Percentiles rank a stretch among this genome's conserved stretches.
These are phyloP conservation scores for Tamias sibiricus DNA, from an alignment of 2,113 vertebrate species.

Conservation along the genomic window DNA sequence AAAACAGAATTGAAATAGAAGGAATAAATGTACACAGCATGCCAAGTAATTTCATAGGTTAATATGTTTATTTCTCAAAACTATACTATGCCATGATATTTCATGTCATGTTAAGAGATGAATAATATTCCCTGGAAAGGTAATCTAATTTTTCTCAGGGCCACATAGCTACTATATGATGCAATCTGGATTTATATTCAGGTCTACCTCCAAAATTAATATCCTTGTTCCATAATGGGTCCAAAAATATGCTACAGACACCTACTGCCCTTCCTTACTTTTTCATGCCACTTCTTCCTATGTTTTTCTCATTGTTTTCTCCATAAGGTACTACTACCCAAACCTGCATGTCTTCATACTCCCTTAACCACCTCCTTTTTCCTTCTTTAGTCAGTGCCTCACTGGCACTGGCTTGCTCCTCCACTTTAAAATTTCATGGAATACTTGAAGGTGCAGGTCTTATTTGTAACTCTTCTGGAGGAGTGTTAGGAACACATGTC, in stretches of 20 bases:
- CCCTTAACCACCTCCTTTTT: not conserved
- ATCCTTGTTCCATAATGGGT: not conserved
- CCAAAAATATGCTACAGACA: not conserved
- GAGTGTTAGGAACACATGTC: not conserved
- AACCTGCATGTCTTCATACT: not conserved
- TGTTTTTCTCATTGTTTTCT: not conserved
- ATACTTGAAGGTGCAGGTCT: not conserved
- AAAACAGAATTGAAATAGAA: slow-evolving; percentile 19
- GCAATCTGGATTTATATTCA: not conserved
- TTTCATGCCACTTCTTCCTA: not conserved
- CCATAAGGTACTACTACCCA: not conserved
- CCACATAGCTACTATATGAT: not conserved
- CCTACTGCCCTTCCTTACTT: not conserved
- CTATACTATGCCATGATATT: not conserved
- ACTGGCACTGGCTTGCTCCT: not conserved
- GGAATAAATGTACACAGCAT: not conserved
- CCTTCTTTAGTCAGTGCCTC: not conserved
- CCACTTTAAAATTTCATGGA: not conserved
- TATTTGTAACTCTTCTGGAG: not conserved
- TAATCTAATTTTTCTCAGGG: not conserved
- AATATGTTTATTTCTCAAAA: slow-evolving; percentile 37
- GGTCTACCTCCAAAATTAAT: not conserved
- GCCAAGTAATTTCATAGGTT: not conserved
- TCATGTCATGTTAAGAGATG: not conserved
- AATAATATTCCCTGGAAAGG: not conserved